Percentiles rank a stretch among this genome's conserved stretches.
Evolutionary conservation across 2,888 invertebrate species (phyloP).

Genomic region (Lepidonotus clava): DNA sequence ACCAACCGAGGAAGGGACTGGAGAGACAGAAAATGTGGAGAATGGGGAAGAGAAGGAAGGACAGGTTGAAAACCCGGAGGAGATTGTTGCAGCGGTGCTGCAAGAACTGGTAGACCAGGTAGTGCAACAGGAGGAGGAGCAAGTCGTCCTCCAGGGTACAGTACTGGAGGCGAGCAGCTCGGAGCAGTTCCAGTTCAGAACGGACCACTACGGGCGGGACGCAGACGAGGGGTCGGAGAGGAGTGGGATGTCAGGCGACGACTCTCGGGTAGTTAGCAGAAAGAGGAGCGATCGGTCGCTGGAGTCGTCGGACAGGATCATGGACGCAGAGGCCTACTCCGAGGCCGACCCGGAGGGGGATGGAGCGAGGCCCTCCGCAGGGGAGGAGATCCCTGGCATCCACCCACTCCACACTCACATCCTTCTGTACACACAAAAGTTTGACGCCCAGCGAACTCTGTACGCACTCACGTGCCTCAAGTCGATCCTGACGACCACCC

Average conservation of each 20-base stretch:
- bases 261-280: not conserved
- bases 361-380: not conserved
- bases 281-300: not conserved
- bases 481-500: conserved; percentile 86
- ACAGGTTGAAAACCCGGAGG: conserved; percentile 45
- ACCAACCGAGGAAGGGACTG: not conserved
- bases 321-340: conserved; percentile 34
- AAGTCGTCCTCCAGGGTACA: conserved; percentile 35
- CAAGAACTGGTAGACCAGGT: conserved; percentile 11
- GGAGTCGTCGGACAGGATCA: not conserved
- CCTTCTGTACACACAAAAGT: conserved; percentile 89
- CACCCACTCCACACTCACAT: conserved; percentile 90
- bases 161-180: not conserved
- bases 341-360: conserved; percentile 34
- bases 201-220: not conserved
- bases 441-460: conserved; percentile 87
- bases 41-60: conserved; percentile 65
- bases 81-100: conserved; percentile 15
- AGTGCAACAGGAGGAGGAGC: conserved; percentile 22
- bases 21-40: not conserved
- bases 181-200: not conserved
- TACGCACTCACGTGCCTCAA: conserved; percentile 89
- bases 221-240: not conserved
- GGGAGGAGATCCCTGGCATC: conserved; percentile 78
- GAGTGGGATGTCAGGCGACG: not conserved